Base-by-base conservation (phyloP, 1,140 invertebrate genomes). In the Laupala kohalensis region DNA sequence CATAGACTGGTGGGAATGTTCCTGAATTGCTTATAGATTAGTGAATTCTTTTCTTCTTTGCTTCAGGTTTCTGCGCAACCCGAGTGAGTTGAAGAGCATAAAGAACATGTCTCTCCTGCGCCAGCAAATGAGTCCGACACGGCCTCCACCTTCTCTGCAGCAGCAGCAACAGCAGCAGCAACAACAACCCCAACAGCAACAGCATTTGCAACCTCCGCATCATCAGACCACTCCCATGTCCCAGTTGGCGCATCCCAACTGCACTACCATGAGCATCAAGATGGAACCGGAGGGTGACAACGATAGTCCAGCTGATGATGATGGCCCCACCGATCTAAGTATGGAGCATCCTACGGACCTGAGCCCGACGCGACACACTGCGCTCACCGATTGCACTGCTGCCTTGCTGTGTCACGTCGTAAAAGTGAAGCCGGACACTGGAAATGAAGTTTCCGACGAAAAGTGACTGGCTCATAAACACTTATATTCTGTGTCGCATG, bases 61-160 rank as follows among this genome's bases (percentile, higher is more conserved):
- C 81, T 83, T 70, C 78, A 92, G 91, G 80, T 95, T 95, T 81
- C 81, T 95, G 67, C 86, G 93, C 72, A 95, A 95, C 82, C 93
- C 93, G 29, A 92, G 90, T 29, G 93, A 95, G 81, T 80, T 95
- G 74, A 95, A 95, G 77, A 95, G 92, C 78, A 95, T 96, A 67
- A 96, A 96, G 80, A 95, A 95, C 79, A 95, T 95, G 75, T 94
- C 92, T 4, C 80, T 94, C 71, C 80, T 95, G 72, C 85, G 93
- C n/a, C 92, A 95, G 80, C 90, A 93, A 79, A 90, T 91, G 88
- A 87, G 87, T 72, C 88, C 88, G 72, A 89, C 84, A 0, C 79
- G 83, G 70, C 70, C 73, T 62, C n/a, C 69, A 53, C 64, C 75
- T 4, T 64, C 67, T 9, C 53, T 64, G 25, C 70, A 67, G 70